Conservation (phyloP, 2,113 vertebrate genomes). For the Mystacornis crossleyi region DNA sequence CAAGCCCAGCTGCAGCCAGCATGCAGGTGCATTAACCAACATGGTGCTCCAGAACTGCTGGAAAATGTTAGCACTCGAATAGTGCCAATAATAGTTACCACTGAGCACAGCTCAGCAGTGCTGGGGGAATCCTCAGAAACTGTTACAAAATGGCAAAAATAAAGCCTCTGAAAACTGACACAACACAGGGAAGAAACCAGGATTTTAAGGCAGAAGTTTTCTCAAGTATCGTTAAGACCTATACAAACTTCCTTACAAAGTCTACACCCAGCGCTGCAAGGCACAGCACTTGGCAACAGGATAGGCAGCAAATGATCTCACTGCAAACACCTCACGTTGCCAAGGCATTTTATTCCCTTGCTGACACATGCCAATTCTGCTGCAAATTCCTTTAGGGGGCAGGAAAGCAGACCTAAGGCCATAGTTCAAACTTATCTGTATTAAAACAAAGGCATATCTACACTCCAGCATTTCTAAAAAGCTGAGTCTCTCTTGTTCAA, state of each 20-base stretch:
- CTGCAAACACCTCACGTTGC: neutral
- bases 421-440: rapidly evolving
- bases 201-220: neutral
- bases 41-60: neutral
- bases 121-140: neutral
- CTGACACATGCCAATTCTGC: neutral
- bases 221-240: neutral
- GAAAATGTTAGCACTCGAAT: neutral
- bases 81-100: neutral
- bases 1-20: neutral
- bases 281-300: neutral
- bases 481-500: neutral
- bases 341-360: neutral
- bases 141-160: neutral
- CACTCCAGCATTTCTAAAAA: neutral
- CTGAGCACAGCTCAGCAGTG: neutral
- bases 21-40: neutral
- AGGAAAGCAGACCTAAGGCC: neutral
- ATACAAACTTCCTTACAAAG: neutral
- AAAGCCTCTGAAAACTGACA: neutral
- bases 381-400: neutral
- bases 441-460: neutral
- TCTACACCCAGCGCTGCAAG: neutral
- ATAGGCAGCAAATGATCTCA: neutral
- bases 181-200: neutral